Evolutionary conservation across 2,888 invertebrate species (phyloP).

Genomic region (Hetaerina titia): DNA sequence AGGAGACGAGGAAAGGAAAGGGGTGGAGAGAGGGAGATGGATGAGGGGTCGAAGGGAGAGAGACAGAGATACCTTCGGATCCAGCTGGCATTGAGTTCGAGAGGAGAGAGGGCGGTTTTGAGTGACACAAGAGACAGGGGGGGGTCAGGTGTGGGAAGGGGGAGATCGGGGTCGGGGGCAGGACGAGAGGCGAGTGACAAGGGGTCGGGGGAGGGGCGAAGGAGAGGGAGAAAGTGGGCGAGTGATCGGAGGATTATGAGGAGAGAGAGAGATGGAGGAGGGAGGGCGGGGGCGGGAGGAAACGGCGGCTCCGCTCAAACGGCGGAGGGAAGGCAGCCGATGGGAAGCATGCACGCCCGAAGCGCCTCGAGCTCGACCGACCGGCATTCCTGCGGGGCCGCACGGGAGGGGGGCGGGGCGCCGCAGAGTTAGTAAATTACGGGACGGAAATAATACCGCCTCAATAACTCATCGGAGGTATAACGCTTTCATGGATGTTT

Average conservation of each 20-base stretch:
- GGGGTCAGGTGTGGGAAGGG: not conserved
- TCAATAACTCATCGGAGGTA: no score
- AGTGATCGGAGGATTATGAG: not conserved
- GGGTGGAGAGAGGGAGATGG: not conserved
- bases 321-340: not conserved
- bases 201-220: not conserved
- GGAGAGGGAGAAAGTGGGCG: not conserved
- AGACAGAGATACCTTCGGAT: not conserved
- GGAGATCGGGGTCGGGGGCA: not conserved
- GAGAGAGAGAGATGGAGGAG: not conserved
- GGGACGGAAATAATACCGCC: no score
- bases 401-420: not conserved
- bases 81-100: constrained; percentile 30
- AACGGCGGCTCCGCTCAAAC: not conserved
- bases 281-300: not conserved
- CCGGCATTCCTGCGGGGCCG: not conserved
- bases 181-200: not conserved
- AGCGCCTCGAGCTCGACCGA: not conserved
- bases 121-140: not conserved
- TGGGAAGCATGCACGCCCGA: not conserved
- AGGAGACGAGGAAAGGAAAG: not conserved
- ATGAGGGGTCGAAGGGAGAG: not conserved
- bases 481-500: no score
- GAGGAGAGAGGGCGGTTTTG: not conserved
- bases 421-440: no score